Conservation (phyloP, 2,797 vertebrate species). For the Pogonophryne albipinna region DNA sequence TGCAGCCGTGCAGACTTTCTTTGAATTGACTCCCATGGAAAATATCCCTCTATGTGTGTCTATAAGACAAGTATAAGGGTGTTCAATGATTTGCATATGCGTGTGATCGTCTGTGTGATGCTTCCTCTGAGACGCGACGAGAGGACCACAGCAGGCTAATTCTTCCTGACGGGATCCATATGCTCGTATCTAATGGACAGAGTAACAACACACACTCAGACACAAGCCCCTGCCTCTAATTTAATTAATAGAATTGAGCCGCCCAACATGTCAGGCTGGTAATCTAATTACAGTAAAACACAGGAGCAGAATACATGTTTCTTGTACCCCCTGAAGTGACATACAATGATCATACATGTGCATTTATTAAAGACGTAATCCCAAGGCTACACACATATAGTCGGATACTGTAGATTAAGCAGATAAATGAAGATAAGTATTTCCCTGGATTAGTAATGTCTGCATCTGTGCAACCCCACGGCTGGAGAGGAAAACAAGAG, state of each 20-base stretch:
- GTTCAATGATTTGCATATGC: conserved; percentile 4
- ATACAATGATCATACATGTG: conserved; percentile 32
- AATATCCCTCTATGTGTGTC: conserved; percentile 20
- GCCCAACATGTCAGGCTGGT: conserved; percentile 46
- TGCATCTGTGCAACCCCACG: conserved; percentile 62
- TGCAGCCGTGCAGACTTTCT: conserved; percentile 41
- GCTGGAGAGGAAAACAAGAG: conserved; percentile 59
- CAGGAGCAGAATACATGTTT: conserved; percentile 40
- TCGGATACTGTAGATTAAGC: conserved; percentile 61
- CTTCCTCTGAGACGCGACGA: conserved; percentile 45
- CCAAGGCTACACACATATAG: conserved; percentile 20
- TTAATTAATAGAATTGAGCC: conserved; percentile 72
- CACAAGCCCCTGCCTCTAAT: conserved; percentile 60
- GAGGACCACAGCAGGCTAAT: conserved; percentile 60
- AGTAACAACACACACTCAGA: conserved; percentile 44
- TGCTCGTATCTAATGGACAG: conserved; percentile 68
- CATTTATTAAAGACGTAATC: conserved; percentile 6
- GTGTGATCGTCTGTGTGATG: conserved; percentile 8
- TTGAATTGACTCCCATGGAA: conserved; percentile 29
- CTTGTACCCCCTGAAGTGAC: conserved; percentile 48
- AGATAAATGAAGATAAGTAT: conserved; percentile 79
- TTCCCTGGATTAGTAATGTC: conserved; percentile 71
- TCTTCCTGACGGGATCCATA: conserved; percentile 75
- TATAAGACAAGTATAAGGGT: neutral
- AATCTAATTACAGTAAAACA: conserved; percentile 66